These are phyloP conservation scores for Drosophila differens DNA, from an alignment of 2,888 invertebrate species.

Conservation along the genomic window DNA sequence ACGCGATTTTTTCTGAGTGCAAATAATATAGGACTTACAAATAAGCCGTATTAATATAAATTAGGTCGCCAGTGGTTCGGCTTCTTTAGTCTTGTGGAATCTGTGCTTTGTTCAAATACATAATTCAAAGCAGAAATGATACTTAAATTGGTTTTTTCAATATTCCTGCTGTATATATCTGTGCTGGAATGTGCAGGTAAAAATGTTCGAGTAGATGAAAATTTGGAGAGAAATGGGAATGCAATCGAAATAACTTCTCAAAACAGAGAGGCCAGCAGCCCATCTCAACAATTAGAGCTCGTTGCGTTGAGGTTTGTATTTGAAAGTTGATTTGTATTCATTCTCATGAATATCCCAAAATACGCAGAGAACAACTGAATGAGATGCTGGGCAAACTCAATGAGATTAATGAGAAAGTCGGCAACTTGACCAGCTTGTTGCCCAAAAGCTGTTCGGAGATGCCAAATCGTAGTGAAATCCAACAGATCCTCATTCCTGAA, in stretches of 20 bases:
- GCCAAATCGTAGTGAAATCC: neutral
- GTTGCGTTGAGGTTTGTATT: too few species aligned
- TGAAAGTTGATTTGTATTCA: too few species aligned
- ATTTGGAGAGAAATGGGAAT: too few species aligned
- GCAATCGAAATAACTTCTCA: too few species aligned
- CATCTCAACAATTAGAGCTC: too few species aligned
- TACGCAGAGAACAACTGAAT: too few species aligned
- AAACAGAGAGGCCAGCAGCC: too few species aligned
- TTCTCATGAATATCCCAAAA: too few species aligned
- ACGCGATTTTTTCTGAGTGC: neutral
- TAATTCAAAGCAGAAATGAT: neutral
- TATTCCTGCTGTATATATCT: neutral
- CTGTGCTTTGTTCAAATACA: neutral
- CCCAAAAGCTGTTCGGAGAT: neutral
- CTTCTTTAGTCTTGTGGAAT: neutral
- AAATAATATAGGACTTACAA: neutral
- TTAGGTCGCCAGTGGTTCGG: neutral
- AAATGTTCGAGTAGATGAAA: accelerated
- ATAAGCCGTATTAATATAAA: neutral
- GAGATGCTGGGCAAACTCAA: too few species aligned
- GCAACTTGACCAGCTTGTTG: neutral
- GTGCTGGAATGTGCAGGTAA: neutral
- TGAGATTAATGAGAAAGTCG: neutral
- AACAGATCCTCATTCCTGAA: neutral
- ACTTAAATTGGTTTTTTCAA: neutral